Conservation (phyloP, 2,888 invertebrate genomes). For the Lepidocyrtoides sp. region DNA sequence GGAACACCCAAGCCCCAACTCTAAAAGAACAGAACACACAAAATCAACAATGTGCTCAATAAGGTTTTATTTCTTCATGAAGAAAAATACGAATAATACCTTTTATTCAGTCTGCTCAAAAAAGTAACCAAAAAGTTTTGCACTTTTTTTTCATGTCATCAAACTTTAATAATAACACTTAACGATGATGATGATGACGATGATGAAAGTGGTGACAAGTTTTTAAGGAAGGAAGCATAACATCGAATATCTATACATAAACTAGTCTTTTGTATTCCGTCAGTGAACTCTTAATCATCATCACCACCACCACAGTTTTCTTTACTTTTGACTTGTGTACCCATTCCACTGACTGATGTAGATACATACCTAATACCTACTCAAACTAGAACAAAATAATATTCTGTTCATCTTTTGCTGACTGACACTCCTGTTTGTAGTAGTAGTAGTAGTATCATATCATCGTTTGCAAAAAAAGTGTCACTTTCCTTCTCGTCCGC, state of each 20-base stretch:
- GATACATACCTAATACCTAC: too few species aligned
- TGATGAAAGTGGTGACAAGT: not conserved
- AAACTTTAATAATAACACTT: too few species aligned
- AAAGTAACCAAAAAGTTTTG: not conserved
- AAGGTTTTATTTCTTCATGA: too few species aligned
- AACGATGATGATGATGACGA: not conserved
- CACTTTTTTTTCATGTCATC: too few species aligned
- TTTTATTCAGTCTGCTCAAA: too few species aligned
- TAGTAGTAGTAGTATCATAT: too few species aligned
- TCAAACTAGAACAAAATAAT: too few species aligned
- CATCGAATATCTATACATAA: not conserved
- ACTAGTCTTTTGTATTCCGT: not conserved
- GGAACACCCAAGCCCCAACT: conserved; percentile 5
- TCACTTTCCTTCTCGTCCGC: not conserved
- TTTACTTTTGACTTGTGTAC: not conserved
- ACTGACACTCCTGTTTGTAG: too few species aligned
- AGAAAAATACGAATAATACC: not conserved
- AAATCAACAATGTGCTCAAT: not conserved
- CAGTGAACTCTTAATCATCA: conserved; percentile 1
- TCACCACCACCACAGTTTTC: too few species aligned
- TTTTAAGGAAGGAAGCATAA: not conserved
- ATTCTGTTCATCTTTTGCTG: too few species aligned
- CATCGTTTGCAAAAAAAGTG: conserved; percentile 4
- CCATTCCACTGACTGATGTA: not conserved
- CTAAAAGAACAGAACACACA: too few species aligned